Percentiles rank a stretch among this genome's conserved stretches.
Conservation (phyloP, 1,140 invertebrate species). For the Armadillidium nasatum region DNA sequence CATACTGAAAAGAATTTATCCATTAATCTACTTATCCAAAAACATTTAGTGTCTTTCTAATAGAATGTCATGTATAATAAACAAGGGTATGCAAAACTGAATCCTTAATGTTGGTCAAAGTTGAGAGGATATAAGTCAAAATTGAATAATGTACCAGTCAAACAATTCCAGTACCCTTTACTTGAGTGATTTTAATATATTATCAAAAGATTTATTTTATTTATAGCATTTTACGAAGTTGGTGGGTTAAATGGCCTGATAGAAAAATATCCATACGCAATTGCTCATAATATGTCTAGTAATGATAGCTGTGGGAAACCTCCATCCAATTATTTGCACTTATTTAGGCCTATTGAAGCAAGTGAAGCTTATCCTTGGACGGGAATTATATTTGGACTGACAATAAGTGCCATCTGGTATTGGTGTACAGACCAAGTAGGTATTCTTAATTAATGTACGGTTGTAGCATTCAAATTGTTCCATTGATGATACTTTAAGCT, state of each 20-base stretch:
- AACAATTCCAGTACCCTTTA: background rate
- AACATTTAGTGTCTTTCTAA: no score
- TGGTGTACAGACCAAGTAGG: constrained; percentile 57
- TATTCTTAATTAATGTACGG: background rate
- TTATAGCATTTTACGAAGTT: constrained; percentile 53
- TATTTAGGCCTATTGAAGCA: constrained; percentile 49
- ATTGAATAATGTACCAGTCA: background rate
- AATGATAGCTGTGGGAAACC: constrained; percentile 49
- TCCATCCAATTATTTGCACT: constrained; percentile 53
- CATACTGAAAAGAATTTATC: no score
- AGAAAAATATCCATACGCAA: constrained; percentile 47
- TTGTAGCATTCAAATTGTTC: no score
- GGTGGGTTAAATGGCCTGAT: constrained; percentile 54
- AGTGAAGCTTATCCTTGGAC: constrained; percentile 56
- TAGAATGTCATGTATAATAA: background rate
- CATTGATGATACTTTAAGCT: no score
- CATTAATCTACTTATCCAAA: no score
- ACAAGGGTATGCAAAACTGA: background rate
- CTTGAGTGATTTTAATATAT: background rate
- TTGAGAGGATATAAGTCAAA: background rate
- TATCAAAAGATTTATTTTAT: background rate
- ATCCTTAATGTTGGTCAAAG: background rate
- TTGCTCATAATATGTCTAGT: constrained; percentile 1
- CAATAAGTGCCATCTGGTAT: constrained; percentile 56
- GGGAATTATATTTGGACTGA: constrained; percentile 54